Evolutionary conservation across 2,888 invertebrate species (phyloP).

Genomic region (Tinea pellionella): DNA sequence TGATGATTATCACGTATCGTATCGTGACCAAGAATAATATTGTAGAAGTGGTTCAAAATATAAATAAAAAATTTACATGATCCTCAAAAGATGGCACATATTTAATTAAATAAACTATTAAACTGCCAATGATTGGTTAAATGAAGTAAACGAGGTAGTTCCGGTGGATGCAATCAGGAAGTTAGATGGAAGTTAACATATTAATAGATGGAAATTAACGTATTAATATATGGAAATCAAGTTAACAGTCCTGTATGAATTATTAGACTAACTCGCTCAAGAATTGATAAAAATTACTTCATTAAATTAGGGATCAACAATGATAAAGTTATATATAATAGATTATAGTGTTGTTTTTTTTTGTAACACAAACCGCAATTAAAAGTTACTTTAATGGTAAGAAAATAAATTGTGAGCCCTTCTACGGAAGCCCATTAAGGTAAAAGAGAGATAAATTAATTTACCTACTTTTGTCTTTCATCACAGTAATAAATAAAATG

Average conservation of each 20-base stretch:
- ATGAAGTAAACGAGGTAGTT: background rate
- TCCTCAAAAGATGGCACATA: too few species aligned
- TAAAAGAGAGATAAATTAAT: background rate
- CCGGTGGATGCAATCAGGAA: slow-evolving; percentile 27
- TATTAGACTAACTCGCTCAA: too few species aligned
- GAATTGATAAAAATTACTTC: too few species aligned
- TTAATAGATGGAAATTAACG: slow-evolving; percentile 41
- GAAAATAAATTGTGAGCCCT: background rate
- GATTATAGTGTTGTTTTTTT: background rate
- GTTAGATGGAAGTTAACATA: slow-evolving; percentile 42
- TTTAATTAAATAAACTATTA: background rate
- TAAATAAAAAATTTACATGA: too few species aligned
- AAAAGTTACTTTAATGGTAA: background rate
- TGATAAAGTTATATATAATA: too few species aligned
- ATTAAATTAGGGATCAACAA: too few species aligned
- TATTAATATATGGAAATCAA: slow-evolving; percentile 39
- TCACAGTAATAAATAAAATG: background rate
- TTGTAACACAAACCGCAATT: background rate
- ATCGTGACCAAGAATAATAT: background rate
- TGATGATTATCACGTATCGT: background rate
- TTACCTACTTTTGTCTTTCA: background rate
- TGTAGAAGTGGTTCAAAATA: background rate
- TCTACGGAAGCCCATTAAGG: background rate
- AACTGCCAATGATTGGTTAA: background rate
- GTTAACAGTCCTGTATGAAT: background rate